Conservation (phyloP, 1,140 invertebrate genomes). For the Bactericera cockerelli region DNA sequence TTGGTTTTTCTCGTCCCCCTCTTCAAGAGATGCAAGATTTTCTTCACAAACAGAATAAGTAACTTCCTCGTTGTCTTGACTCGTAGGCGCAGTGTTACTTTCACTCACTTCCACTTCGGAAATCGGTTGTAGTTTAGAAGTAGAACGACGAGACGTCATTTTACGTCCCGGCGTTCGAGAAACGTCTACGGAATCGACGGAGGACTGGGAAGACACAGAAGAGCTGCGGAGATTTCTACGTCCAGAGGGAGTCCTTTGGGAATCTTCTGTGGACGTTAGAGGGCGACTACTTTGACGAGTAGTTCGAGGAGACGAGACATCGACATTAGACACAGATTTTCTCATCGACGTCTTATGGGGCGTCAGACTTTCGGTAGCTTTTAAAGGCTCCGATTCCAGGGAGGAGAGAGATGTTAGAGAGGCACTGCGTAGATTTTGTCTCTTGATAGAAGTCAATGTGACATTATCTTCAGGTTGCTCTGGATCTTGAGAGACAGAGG, state of each 20-base stretch:
- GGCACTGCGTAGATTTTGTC: background rate
- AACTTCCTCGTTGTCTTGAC: too few relatives aligned
- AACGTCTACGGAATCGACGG: background rate
- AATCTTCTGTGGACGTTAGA: background rate
- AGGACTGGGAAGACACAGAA: background rate
- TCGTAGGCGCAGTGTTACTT: too few relatives aligned
- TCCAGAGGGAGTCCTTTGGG: background rate
- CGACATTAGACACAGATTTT: background rate
- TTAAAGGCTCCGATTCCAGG: background rate
- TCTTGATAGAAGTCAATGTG: too few relatives aligned
- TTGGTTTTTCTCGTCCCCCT: too few relatives aligned
- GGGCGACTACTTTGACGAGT: background rate
- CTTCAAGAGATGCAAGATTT: too few relatives aligned
- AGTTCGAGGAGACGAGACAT: background rate
- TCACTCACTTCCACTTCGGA: background rate
- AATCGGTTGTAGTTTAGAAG: slow-evolving; percentile 1
- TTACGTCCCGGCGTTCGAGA: background rate
- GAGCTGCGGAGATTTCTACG: background rate
- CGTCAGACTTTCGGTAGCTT: too few relatives aligned
- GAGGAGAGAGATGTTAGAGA: background rate
- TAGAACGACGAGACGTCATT: background rate
- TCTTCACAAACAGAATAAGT: too few relatives aligned
- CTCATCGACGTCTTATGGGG: background rate
- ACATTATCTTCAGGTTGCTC: too few relatives aligned
- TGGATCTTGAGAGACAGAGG: too few relatives aligned